A percentile compares a stretch with the other conserved stretches of the same genome.
These are phyloP conservation scores for Phrynosoma blainvillii DNA, from an alignment of 2,113 vertebrate species.

Conservation along the genomic window DNA sequence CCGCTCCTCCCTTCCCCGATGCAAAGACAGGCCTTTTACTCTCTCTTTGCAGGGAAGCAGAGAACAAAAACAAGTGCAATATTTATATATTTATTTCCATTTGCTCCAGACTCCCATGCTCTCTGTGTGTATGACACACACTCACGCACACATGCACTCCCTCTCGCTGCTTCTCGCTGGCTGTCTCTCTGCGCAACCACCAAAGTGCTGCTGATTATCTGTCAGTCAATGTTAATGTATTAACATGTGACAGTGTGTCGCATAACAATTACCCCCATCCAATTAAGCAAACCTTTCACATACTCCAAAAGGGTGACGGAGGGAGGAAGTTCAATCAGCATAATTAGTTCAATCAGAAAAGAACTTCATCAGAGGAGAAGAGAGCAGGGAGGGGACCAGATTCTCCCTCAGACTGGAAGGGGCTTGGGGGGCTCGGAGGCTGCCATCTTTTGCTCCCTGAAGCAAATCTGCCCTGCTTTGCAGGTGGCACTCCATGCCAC, in stretches of 20 bases:
- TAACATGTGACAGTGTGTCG: conserved; percentile 88
- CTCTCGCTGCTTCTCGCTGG: too few species aligned
- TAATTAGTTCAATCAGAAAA: conserved; percentile 90
- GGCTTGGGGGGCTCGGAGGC: too few species aligned
- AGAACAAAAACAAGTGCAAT: too few species aligned
- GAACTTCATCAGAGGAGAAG: conserved; percentile 72
- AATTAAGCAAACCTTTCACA: conserved; percentile 83
- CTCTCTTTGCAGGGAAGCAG: too few species aligned
- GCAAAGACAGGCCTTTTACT: neutral
- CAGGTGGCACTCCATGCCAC: too few species aligned
- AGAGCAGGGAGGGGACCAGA: neutral
- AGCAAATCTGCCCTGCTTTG: neutral
- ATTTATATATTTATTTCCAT: neutral
- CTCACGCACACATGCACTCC: neutral
- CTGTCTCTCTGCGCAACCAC: conserved; percentile 79
- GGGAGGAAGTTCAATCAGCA: conserved; percentile 85
- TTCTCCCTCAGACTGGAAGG: too few species aligned
- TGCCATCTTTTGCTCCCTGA: neutral
- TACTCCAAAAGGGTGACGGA: conserved; percentile 71
- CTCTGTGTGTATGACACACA: neutral
- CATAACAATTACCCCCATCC: conserved; percentile 91
- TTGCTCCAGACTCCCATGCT: neutral
- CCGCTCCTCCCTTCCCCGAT: neutral
- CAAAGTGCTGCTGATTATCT: conserved; percentile 90
- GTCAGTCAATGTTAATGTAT: conserved; percentile 83